Percentiles rank a stretch among this genome's conserved stretches.
Conservation (phyloP, 2,888 invertebrate genomes). For the Agrotis segetum region DNA sequence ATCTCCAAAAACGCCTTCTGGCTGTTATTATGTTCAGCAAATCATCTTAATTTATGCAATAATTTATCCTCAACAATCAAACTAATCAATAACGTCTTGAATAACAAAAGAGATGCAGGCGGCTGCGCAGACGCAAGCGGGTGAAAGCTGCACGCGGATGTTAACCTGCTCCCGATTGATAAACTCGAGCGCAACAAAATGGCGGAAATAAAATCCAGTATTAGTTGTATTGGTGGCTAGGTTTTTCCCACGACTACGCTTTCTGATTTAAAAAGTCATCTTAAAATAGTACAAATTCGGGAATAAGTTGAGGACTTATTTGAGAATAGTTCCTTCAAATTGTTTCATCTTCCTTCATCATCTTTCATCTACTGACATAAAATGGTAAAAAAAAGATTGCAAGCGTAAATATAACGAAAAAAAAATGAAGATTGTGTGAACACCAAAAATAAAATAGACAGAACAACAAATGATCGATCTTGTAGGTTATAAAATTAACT, state of each 20-base stretch:
- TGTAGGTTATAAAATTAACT: background rate
- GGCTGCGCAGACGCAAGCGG: constrained; percentile 34
- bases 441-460: background rate
- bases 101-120: constrained; percentile 63
- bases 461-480: background rate
- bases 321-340: background rate
- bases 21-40: background rate
- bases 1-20: background rate
- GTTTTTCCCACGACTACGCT: background rate
- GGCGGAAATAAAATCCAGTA: constrained; percentile 70
- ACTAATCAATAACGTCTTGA: constrained; percentile 36
- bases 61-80: constrained; percentile 1
- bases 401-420: background rate
- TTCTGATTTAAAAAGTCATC: background rate
- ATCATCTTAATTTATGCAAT: background rate
- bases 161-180: constrained; percentile 74
- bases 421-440: too few species aligned
- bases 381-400: too few species aligned
- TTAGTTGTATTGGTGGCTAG: constrained; percentile 45
- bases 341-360: too few species aligned
- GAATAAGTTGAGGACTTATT: background rate
- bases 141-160: constrained; percentile 79
- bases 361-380: too few species aligned
- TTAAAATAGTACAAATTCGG: background rate
- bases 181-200: constrained; percentile 68